Evolutionary conservation across 1,140 invertebrate genomes (phyloP).

Genomic region (Maniola jurtina): DNA sequence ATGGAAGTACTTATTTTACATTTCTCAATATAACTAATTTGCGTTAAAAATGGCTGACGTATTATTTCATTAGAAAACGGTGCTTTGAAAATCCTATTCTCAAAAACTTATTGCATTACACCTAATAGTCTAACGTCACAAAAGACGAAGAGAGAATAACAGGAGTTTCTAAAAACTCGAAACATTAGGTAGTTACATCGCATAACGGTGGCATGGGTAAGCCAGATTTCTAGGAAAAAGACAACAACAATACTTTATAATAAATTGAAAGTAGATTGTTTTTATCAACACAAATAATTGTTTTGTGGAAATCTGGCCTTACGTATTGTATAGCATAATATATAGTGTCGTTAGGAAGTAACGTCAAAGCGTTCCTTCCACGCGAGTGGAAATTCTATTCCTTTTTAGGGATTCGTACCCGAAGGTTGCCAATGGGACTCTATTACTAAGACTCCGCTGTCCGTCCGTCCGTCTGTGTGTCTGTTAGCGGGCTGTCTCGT

Average conservation of each 20-base stretch:
- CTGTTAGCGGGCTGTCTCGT: too few relatives aligned
- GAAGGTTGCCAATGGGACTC: too few relatives aligned
- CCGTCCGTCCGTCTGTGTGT: too few relatives aligned
- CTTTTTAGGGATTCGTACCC: too few relatives aligned
- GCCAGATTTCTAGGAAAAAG: not conserved
- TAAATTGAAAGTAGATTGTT: too few relatives aligned
- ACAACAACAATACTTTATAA: not conserved
- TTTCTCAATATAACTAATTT: constrained; percentile 62
- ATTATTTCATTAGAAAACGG: constrained; percentile 47
- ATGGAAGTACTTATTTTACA: constrained; percentile 75
- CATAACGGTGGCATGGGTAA: not conserved
- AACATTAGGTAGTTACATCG: constrained; percentile 15
- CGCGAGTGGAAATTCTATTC: too few relatives aligned
- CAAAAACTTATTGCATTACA: constrained; percentile 56
- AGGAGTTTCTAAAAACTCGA: constrained; percentile 37
- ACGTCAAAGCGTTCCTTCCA: too few relatives aligned
- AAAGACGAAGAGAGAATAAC: constrained; percentile 56
- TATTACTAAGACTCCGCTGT: too few relatives aligned
- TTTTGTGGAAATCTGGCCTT: too few relatives aligned
- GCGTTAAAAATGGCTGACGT: constrained; percentile 72
- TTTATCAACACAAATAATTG: too few relatives aligned
- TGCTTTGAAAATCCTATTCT: constrained; percentile 63
- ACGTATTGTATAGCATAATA: too few relatives aligned
- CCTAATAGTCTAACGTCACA: constrained; percentile 60
- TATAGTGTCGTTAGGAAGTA: too few relatives aligned